These are phyloP conservation scores for Varanus salvator DNA, from an alignment of 2,113 vertebrate genomes.

Conservation along the genomic window DNA sequence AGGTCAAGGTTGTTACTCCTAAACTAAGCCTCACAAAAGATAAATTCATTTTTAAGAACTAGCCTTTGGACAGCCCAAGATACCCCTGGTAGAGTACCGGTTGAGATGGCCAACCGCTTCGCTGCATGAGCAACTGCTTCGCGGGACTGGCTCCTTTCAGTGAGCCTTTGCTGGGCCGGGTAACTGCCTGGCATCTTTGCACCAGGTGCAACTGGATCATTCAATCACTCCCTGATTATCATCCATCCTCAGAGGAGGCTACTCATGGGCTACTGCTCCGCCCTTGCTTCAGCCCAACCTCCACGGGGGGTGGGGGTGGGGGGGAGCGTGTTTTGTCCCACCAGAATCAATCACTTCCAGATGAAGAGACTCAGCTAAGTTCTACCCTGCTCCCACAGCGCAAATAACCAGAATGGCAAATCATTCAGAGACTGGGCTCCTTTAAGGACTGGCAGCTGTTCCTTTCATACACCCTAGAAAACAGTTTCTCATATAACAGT, in stretches of 20 bases:
- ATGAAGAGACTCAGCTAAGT: neutral
- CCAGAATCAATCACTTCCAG: neutral
- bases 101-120: neutral
- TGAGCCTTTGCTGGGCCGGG: neutral
- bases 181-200: neutral
- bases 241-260: neutral
- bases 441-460: neutral
- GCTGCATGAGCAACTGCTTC: neutral
- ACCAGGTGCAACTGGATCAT: neutral
- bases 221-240: neutral
- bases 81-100: too few relatives aligned
- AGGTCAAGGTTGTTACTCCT: neutral
- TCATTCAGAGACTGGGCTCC: neutral
- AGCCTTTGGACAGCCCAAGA: neutral
- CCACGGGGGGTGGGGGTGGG: neutral
- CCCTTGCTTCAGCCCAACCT: neutral
- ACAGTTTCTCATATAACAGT: neutral
- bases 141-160: too few relatives aligned
- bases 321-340: neutral
- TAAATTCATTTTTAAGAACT: neutral
- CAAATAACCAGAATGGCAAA: neutral
- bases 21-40: neutral
- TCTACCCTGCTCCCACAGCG: neutral
- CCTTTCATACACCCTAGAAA: neutral
- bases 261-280: too few relatives aligned